These are phyloP conservation scores for Catostomus latipinnis DNA, from an alignment of 2,797 vertebrate genomes.

Conservation along the genomic window DNA sequence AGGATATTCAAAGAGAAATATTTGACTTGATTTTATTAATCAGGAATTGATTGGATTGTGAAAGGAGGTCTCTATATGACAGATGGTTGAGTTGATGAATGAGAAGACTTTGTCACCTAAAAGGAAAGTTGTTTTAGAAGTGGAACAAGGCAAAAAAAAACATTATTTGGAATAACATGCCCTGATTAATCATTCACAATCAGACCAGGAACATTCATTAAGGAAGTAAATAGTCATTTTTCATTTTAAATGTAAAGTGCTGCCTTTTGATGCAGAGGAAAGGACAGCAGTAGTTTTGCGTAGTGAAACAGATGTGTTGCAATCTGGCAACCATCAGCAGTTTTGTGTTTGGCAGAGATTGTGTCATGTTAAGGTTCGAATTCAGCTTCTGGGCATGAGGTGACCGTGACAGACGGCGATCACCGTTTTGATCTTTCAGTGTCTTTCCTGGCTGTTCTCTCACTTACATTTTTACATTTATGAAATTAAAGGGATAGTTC, in stretches of 20 bases:
- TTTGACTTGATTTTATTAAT: no score
- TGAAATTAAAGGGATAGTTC: not conserved
- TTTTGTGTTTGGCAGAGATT: slow-evolving; percentile 27
- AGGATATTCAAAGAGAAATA: no score
- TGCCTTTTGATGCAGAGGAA: slow-evolving; percentile 25
- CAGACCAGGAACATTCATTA: no score
- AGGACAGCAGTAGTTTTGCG: not conserved
- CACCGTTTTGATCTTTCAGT: not conserved
- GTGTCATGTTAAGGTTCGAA: slow-evolving; percentile 26
- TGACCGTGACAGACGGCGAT: slow-evolving; percentile 25
- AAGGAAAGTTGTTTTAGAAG: not conserved
- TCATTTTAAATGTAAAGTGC: not conserved
- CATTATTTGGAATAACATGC: not conserved
- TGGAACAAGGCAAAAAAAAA: not conserved
- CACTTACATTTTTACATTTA: not conserved
- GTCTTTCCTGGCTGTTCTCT: slow-evolving; percentile 9
- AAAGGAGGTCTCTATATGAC: no score
- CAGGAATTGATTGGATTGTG: no score
- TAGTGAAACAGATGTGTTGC: slow-evolving; percentile 49
- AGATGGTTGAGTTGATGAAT: no score
- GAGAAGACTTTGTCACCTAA: no score
- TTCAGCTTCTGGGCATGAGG: slow-evolving; percentile 28
- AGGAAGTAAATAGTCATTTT: no score
- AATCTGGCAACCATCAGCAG: slow-evolving; percentile 20
- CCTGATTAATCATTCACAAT: not conserved